Evolutionary conservation across 2,797 vertebrate species (phyloP).

Genomic region (Hyperoplus lanceolatus): DNA sequence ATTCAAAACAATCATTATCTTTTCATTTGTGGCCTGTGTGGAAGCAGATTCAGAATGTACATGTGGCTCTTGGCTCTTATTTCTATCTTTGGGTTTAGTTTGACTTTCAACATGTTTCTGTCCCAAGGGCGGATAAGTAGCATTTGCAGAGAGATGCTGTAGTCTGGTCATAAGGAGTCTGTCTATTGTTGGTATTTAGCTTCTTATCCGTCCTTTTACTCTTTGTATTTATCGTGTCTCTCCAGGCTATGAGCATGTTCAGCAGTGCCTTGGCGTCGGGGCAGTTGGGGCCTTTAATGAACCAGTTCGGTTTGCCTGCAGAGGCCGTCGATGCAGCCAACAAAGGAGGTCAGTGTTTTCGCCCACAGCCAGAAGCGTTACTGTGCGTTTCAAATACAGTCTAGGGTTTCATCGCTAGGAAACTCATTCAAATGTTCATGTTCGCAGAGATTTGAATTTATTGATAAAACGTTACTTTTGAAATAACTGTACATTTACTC

Average conservation of each 20-base stretch:
- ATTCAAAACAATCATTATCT: background rate
- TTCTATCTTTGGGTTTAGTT: background rate
- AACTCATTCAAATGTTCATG: background rate
- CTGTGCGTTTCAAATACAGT: background rate
- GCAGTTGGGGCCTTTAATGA: conserved; percentile 97
- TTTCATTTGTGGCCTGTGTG: background rate
- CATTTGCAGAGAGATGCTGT: background rate
- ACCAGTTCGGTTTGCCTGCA: conserved; percentile 95
- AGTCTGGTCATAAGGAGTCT: background rate
- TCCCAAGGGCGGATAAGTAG: background rate
- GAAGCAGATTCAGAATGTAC: background rate
- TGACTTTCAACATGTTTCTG: conserved; percentile 12
- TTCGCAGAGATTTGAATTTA: too few relatives aligned
- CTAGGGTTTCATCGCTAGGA: background rate
- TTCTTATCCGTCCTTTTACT: conserved; percentile 7
- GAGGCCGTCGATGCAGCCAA: conserved; percentile 97
- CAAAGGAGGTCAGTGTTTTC: conserved; percentile 90
- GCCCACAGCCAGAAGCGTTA: conserved; percentile 6
- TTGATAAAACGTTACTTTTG: too few relatives aligned
- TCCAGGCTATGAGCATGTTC: conserved; percentile 97
- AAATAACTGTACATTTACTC: too few relatives aligned
- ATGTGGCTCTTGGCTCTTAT: background rate
- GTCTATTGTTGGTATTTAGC: conserved; percentile 10
- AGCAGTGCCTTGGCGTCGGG: conserved; percentile 96
- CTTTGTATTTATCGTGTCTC: conserved; percentile 21